These are phyloP conservation scores for Zingel zingel DNA, from an alignment of 2,113 vertebrate genomes.

Conservation along the genomic window DNA sequence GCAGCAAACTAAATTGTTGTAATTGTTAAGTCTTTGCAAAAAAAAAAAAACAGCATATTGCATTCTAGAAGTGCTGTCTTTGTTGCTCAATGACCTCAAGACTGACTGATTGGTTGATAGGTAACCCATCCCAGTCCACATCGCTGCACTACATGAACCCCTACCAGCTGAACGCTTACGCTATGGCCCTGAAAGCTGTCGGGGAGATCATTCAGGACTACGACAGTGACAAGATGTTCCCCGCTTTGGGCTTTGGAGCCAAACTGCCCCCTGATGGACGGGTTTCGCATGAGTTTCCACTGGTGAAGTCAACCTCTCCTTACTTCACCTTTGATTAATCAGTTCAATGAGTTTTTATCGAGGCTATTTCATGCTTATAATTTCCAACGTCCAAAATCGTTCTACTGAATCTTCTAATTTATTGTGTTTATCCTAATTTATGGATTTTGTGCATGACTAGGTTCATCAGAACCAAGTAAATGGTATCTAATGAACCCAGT, in stretches of 20 bases:
- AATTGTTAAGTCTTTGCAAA: background rate
- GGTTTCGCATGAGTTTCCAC: conserved; percentile 93
- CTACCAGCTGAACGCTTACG: conserved; percentile 95
- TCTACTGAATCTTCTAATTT: background rate
- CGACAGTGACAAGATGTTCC: conserved; percentile 96
- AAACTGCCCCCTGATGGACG: conserved; percentile 93
- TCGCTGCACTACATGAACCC: conserved; percentile 97
- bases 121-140: conserved; percentile 94
- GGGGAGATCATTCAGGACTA: conserved; percentile 97
- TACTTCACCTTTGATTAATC: background rate
- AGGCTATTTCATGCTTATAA: background rate
- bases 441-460: background rate
- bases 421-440: background rate
- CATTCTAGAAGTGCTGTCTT: background rate
- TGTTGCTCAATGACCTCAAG: background rate
- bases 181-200: conserved; percentile 93
- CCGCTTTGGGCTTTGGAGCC: conserved; percentile 93
- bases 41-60: background rate
- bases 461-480: background rate
- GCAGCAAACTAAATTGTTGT: background rate
- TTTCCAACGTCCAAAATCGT: background rate
- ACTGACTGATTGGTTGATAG: conserved; percentile 57
- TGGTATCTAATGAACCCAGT: background rate
- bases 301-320: conserved; percentile 81
- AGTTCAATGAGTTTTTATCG: background rate